Percentiles rank a stretch among this genome's conserved stretches.
Evolutionary conservation across 2,888 invertebrate species (phyloP).

Genomic region (Leuctra nigra): DNA sequence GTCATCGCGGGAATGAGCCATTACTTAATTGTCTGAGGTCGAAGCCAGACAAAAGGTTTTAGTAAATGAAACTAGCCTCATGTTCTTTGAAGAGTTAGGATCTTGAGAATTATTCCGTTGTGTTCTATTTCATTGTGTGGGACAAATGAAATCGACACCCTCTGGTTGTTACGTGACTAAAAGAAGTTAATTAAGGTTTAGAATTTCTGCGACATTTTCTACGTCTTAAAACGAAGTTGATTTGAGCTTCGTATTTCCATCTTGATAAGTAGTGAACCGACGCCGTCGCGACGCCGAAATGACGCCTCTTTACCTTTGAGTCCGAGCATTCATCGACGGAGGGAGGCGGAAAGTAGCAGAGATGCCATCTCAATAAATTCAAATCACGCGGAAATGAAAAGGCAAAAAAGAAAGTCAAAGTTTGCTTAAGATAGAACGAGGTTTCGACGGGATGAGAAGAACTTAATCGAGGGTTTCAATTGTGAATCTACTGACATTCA

Average conservation of each 20-base stretch:
- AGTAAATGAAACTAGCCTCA: neutral
- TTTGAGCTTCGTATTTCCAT: neutral
- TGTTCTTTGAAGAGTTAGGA: too few relatives aligned
- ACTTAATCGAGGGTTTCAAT: conserved; percentile 7
- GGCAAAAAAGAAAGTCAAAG: conserved; percentile 12
- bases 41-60: neutral
- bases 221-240: too few relatives aligned
- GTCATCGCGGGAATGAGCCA: neutral
- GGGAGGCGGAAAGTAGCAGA: neutral
- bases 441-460: neutral
- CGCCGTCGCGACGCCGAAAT: neutral
- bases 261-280: neutral
- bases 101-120: too few relatives aligned
- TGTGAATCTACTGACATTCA: conserved; percentile 6
- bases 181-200: too few relatives aligned
- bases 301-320: neutral
- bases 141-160: too few relatives aligned
- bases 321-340: conserved; percentile 9
- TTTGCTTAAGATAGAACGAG: conserved; percentile 4
- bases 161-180: too few relatives aligned
- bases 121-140: too few relatives aligned
- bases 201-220: neutral
- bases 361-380: conserved; percentile 13
- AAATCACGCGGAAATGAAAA: conserved; percentile 17
- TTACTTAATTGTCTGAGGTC: neutral